These are phyloP conservation scores for Zosterops pallidus DNA, from an alignment of 2,113 vertebrate species.

Conservation along the genomic window DNA sequence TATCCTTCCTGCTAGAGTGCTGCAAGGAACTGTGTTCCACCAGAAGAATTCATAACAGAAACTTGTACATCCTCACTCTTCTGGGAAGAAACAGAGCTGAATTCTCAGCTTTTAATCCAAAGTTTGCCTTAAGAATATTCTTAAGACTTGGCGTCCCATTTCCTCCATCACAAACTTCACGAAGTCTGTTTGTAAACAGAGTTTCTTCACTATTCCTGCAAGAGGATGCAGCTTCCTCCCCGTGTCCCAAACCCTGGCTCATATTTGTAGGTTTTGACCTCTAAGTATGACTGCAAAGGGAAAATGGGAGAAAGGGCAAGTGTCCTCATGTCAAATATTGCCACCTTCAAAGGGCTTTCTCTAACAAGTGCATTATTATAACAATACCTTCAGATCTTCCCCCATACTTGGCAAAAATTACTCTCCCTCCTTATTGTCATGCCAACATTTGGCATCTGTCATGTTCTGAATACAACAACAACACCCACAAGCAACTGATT, in stretches of 20 bases:
- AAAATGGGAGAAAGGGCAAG: background rate
- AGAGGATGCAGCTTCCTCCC: background rate
- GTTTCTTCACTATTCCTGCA: background rate
- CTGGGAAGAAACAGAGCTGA: background rate
- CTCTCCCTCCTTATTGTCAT: background rate
- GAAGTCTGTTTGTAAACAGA: background rate
- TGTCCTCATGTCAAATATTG: background rate
- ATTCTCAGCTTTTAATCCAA: background rate
- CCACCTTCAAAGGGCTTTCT: background rate
- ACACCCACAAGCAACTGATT: background rate
- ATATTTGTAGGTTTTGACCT: background rate
- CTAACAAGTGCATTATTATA: background rate
- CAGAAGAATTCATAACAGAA: background rate
- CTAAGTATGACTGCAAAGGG: background rate
- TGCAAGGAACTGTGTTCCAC: background rate
- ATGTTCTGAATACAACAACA: background rate
- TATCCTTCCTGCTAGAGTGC: background rate
- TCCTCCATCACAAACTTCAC: background rate
- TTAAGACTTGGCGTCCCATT: background rate
- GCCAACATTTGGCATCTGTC: background rate
- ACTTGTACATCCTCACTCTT: too few relatives aligned
- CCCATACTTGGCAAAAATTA: accelerated
- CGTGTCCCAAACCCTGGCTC: accelerated
- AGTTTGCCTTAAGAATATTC: background rate
- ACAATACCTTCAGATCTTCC: background rate